phyloP scores from a whole-genome alignment of 1,140 invertebrate genomes.

The Trichomalopsis sarcophagae region DNA sequence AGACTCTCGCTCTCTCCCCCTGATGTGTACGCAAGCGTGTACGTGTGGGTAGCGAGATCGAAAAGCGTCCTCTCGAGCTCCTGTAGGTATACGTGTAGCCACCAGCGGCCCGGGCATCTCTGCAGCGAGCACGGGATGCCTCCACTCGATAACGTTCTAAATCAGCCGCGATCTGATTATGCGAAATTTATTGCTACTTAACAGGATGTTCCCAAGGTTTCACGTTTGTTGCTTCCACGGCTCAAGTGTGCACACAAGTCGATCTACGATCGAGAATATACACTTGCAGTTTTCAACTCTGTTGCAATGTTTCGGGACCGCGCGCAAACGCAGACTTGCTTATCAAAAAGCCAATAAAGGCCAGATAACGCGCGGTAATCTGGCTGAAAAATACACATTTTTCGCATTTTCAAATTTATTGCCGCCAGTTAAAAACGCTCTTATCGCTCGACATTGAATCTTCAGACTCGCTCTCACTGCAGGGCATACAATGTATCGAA shows the following conservation, averaged over 20 bases:
- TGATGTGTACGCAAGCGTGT: no score
- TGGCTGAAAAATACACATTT: background rate
- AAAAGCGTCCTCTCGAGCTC: constrained; percentile 25
- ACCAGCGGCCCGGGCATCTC: background rate
- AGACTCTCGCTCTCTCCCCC: background rate
- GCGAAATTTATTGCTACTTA: constrained; percentile 50
- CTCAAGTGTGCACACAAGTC: no score
- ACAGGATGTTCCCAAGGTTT: constrained; percentile 23
- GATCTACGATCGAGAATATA: background rate
- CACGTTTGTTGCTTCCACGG: background rate
- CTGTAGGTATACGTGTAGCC: background rate
- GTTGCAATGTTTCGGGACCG: no score
- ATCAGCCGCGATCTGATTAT: constrained; percentile 49
- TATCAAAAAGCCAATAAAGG: background rate
- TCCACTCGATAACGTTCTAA: constrained; percentile 40
- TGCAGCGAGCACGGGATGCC: constrained; percentile 4
- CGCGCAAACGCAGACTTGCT: background rate
- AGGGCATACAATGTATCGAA: no score
- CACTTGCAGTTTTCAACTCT: no score
- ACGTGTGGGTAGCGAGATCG: constrained; percentile 15
- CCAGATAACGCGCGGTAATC: background rate
- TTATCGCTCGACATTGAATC: no score
- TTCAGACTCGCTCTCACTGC: no score
- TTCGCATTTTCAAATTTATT: background rate
- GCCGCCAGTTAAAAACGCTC: no score